Conservation (phyloP, 2,113 vertebrate species). For the Campylorhamphus procurvoides region DNA sequence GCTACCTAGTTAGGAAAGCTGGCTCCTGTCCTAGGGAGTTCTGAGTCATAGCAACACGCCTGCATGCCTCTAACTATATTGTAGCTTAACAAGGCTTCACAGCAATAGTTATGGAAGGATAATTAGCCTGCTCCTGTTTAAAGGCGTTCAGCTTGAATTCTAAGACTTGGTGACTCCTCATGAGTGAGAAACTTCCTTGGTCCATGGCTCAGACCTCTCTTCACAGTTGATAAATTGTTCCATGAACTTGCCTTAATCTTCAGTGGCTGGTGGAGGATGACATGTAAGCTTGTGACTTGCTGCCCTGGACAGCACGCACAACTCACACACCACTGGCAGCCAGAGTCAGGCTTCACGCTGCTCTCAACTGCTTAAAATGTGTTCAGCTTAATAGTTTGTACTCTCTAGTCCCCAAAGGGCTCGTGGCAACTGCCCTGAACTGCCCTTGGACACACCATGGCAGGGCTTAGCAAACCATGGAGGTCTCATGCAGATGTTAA, state of each 20-base stretch:
- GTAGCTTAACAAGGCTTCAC: slow-evolving; percentile 36
- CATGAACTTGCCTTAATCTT: slow-evolving; percentile 59
- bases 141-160: background rate
- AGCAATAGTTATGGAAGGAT: slow-evolving; percentile 1
- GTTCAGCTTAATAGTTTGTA: background rate
- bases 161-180: background rate
- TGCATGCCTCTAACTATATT: slow-evolving; percentile 30
- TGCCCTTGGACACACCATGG: background rate
- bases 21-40: background rate
- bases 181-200: background rate
- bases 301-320: background rate
- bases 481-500: background rate
- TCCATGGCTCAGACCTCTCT: background rate
- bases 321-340: background rate
- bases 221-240: background rate
- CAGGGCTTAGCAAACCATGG: background rate
- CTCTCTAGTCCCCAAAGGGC: background rate
- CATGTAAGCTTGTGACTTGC: background rate
- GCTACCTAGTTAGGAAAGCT: background rate
- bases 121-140: background rate
- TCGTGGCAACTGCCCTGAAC: background rate
- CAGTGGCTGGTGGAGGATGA: background rate
- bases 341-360: background rate
- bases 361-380: background rate
- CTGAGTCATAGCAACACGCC: background rate